Evolutionary conservation across 2,797 vertebrate genomes (phyloP), one percentile per base, ranked within the genome.

Genomic region (Anas georgica): DNA sequence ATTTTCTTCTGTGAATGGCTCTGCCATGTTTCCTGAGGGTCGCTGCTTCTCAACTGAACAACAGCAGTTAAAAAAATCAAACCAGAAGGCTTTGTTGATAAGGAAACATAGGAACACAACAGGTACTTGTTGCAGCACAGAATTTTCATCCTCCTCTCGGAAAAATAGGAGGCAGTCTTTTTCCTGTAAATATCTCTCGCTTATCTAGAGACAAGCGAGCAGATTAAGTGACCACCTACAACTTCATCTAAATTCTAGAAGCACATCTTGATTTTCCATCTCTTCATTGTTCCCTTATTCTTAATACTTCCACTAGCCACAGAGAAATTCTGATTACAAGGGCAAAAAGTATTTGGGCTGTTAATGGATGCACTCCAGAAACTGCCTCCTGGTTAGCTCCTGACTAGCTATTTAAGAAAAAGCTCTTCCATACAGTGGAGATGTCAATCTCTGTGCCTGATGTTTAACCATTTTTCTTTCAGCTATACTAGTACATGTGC

Each of bases 31-130:
- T 95, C 55, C 21, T 67, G 25, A 59, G 31, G 31, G 66, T 59
- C 62, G 22, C 37, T 78, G 58, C 73, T 95, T 70, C 73, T 88
- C 70, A 95, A 94, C 79, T 63, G 66, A 96, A 52, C 58, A 88
- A 81, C 15, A 48, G 55, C 41, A 86, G 56, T 62, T 88, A 78
- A 80, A 82, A 85, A 91, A 92, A 74, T 9, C 7, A 43, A 93
- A 58, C 78, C 56, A 78, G 59, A 63, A 93, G 76, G 56, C 77
- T 74, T 74, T 94, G 54, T 54, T 76, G 60, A 55, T 79, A 86
- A 77, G 55, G 64, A 86, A 90, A 43, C 18, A 48, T 16, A 56
- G 37, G 58, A 87, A 81, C 76, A 59, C 69, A 94, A 59, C 46
- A 88, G 70, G 41, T 50, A 81, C 35, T 88, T 62, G 7, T 55